Base-by-base conservation (phyloP, 2,797 vertebrate genomes). In the Synanceia verrucosa region DNA sequence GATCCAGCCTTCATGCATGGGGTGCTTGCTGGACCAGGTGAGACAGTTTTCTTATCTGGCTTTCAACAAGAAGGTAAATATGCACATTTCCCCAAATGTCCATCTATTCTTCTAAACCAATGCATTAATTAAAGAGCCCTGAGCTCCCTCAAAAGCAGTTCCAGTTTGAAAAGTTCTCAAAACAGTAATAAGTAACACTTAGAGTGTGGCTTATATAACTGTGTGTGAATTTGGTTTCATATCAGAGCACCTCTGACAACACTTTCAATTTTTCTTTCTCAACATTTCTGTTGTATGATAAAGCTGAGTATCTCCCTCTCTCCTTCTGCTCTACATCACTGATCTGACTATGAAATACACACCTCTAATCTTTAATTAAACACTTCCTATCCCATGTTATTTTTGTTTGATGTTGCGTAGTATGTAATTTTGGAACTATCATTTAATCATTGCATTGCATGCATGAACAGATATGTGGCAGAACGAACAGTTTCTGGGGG, bases 401-500 rank as follows among this genome's bases (percentile, higher is more conserved):
- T 53, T 53, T 34, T 34, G 19, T 19, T 19, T 52, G 28, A 52
- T 19, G 6, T 26, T 9, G 23, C 1, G 16, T 21, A 0, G 7
- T 16, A 28, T 18, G 26, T 36, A 0, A 6, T 28, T 29, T 24
- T 26, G 14, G 21, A 56, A 23, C 23, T 8, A 23, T 1, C 52
- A 34, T 55, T 55, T 23, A n/a, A 5, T 0, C 52, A 24, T 53
- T 37, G 4, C 44, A 31, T 19, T 60, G 41, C 5, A 24, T 62
- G 34, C 4, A n/a, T 65, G 43, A 64, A 33, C 16, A 60, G 44
- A 51, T 12, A 34, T 21, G 4, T n/a, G n/a, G 26, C 24, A 43
- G 50, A 46, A 21, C 47, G 52, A 29, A 16, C 26, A 51, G 53
- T 41, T 65, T 41, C 13, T 66, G 41, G 12, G 29, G 19, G 24